These are phyloP conservation scores for Pterobdella sp. DNA, from an alignment of 2,888 invertebrate genomes.

Conservation along the genomic window DNA sequence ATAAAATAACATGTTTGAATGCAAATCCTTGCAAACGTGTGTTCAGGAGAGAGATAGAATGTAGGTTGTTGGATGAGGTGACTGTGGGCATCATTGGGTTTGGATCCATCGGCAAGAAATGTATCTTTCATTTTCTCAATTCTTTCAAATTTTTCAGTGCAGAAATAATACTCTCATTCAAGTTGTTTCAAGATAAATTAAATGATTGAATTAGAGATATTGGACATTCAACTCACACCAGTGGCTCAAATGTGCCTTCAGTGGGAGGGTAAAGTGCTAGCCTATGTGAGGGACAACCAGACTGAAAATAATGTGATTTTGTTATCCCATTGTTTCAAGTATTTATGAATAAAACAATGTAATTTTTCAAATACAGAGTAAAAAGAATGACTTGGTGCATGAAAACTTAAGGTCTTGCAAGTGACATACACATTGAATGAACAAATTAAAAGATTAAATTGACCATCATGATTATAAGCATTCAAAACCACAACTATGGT, in stretches of 20 bases:
- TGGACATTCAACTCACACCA: too few relatives aligned
- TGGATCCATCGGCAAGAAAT: slow-evolving; percentile 55
- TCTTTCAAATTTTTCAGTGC: neutral
- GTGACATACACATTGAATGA: too few relatives aligned
- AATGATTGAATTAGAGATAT: too few relatives aligned
- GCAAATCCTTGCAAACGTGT: neutral
- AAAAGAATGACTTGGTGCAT: too few relatives aligned
- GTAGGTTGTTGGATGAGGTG: slow-evolving; percentile 52
- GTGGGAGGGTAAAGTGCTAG: neutral
- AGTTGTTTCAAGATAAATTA: neutral
- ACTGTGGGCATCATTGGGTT: slow-evolving; percentile 57
- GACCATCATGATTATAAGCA: too few relatives aligned
- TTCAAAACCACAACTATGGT: too few relatives aligned
- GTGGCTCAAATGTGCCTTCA: neutral
- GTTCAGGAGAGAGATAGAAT: neutral
- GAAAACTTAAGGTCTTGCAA: too few relatives aligned
- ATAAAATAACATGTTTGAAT: neutral
- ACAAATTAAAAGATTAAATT: too few relatives aligned
- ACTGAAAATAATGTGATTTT: neutral
- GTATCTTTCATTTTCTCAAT: slow-evolving; percentile 41
- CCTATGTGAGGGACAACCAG: slow-evolving; percentile 5
- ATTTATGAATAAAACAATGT: too few relatives aligned
- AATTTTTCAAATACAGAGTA: too few relatives aligned
- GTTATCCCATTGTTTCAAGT: too few relatives aligned
- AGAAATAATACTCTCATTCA: neutral